Percentiles rank a stretch among this genome's conserved stretches.
These are phyloP conservation scores for Onychomys arenicola DNA, from an alignment of 2,797 vertebrate genomes.

Conservation along the genomic window DNA sequence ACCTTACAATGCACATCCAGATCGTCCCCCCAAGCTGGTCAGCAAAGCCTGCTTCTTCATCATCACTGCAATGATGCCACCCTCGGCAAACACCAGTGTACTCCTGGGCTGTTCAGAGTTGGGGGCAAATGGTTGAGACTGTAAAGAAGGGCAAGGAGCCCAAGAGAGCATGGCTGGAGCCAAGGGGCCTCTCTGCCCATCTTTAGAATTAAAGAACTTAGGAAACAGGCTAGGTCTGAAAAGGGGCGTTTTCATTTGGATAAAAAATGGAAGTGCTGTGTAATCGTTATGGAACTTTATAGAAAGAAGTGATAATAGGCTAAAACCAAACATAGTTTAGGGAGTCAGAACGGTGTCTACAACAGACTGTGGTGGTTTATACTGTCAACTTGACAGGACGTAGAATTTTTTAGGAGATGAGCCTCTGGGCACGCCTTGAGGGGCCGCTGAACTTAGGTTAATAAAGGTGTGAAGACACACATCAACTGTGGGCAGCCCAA, in stretches of 20 bases:
- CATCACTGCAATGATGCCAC: neutral
- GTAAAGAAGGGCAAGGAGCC: neutral
- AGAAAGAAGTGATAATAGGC: neutral
- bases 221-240: neutral
- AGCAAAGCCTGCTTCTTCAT: neutral
- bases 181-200: neutral
- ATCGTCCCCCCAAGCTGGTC: neutral
- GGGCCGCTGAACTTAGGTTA: neutral
- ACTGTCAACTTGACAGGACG: neutral
- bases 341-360: neutral
- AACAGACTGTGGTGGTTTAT: neutral
- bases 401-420: neutral
- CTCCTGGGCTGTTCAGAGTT: neutral
- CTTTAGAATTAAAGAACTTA: neutral
- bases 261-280: neutral
- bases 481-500: no score
- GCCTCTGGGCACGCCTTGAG: neutral
- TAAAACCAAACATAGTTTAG: neutral
- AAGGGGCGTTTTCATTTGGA: neutral
- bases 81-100: neutral
- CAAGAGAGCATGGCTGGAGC: rapidly evolving
- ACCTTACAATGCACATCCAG: neutral
- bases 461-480: neutral
- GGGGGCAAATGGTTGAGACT: neutral
- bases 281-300: neutral